Base-by-base conservation (phyloP, 2,113 vertebrate species). In the Leucosticte australis region DNA sequence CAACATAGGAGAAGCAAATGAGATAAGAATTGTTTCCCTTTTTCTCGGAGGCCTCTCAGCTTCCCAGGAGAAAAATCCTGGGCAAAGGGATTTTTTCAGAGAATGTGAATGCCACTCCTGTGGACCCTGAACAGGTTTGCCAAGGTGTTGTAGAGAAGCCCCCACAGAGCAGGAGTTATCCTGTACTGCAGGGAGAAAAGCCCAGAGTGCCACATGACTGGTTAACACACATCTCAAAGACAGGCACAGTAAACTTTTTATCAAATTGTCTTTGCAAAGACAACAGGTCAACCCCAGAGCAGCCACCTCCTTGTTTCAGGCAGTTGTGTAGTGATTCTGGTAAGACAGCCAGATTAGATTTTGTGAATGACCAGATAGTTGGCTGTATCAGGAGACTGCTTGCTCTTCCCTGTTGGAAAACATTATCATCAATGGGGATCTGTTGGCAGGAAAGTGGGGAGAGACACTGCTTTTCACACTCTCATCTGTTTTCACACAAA, bases 401-500 rank as follows among this genome's bases (percentile, higher is more conserved):
- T 35, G 69, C 69, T 73, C 46, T 60, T 44, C 50, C 46, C 37
- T 55, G 2, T 44, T 74, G 46, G 68, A 75, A 64, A 93, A 70
- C 41, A 7, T 49, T 20, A 13, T n/a, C 64, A 68, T 71, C 90
- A 81, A 64, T 46, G 60, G 60, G 52, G 65, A 90, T 90, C 49
- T 78, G 50, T 56, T 89, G 93, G 93, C 67, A 81, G 82, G 79
- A 31, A 55, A 57, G 31, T 10, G 41, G n/a, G 64, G 73, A 70
- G 60, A 70, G 68, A 39, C 3, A 0, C 68, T 46, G 73, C 85
- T 90, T 77, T 89, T 86, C 90, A 83, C 79, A 74, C 2, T 11
- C 79, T 96, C 85, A 30, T 95, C 85, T 95, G 88, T 68, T 93
- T 90, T 57, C 85, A 64, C 88, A 33, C 8, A 33, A 73, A 70